Evolutionary conservation across 1,140 invertebrate genomes (phyloP), one percentile per base, ranked within the genome.

Genomic region (Drosophila nikananu): DNA sequence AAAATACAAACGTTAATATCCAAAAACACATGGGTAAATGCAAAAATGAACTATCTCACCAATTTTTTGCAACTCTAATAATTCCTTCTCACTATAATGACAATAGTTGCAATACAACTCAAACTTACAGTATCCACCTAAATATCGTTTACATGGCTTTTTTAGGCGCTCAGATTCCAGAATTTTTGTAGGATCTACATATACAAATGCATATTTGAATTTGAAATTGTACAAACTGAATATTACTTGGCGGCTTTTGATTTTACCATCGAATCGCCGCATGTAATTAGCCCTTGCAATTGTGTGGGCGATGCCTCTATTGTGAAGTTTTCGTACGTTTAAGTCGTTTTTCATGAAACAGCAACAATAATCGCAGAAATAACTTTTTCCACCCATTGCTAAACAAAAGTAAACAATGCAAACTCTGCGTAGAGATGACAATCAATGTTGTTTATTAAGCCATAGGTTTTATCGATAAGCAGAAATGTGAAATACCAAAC

Each of bases 301-400:
- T 6, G 80, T 83, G 62, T 92, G 91, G 8, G 61, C 19, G 17
- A 87, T 62, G 5, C 91, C 91, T 12, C 64, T 64, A 30, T 92
- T 91, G 54, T 92, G 91, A 4, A 71, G 54, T 73, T 92, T 92
- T 0, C 91, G 81, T 17, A 92, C 86, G 68, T 87, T 92, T 8
- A 91, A 13, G 55, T 92, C 89, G 41, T 92, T 92, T 64, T 91
- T 92, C 67, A 92, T 80, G 55, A 70, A 92, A 32, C 91, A 92
- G 39, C 73, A 70, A 42, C 91, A 92, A 48, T 92, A 92, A 57
- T 92, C 86, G 37, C 91, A 92, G 60, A 62, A 92, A 68, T 91
- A 93, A 54, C 90, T 92, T 71, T 91, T 93, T 6, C 86, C 91
- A 10, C 89, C 91, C 83, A 91, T 93, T 30, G 7, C 1, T 10